Evolutionary conservation across 2,888 invertebrate species (phyloP), one percentile per base, ranked within the genome.

Genomic region (Amiota mariae): DNA sequence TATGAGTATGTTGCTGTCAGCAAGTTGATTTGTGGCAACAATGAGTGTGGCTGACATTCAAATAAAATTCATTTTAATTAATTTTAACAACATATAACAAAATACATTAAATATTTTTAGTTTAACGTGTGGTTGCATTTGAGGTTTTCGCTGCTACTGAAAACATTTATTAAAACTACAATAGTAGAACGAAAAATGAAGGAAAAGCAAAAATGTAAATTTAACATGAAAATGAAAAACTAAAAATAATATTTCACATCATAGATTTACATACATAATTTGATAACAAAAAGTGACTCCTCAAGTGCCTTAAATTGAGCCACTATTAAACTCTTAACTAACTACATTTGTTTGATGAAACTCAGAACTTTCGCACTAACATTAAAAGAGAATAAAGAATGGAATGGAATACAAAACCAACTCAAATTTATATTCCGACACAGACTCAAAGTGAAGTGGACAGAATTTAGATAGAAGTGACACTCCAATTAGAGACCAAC

Each of bases 11-110:
- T 20, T 20, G 18, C n/a, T 63, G 63, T 24, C 36, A 24, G 57
- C n/a, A 63, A 63, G 47, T 48, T 64, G 64, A 46, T 15, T 64
- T 64, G 64, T 64, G 66, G 66, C 49, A 66, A 48, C 66, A 48
- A 36, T 36, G 36, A 20, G 18, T 66, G 49, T 66, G 48, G 48
- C 47, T 66, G 66, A 66, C 66, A 66, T 66, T 66, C 49, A 20
- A 47, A 66, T 66, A 48, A n/a, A 66, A 66, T 66, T 66, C 12
- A 66, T 48, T 66, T 66, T 66, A 66, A 66, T 66, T 66, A 66
- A 66, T 66, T 66, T 66, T 47, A 47, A 18, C 49, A 48, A 20
- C 49, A 49, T 12, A 66, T 66, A 48, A 20, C 9, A 48, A 59
- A 59, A 59, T 59, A 20, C 11, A 59, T 59, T 11, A 59, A 59